Base-by-base conservation (phyloP, 2,888 invertebrate species). In the Xestia rhomboidea region DNA sequence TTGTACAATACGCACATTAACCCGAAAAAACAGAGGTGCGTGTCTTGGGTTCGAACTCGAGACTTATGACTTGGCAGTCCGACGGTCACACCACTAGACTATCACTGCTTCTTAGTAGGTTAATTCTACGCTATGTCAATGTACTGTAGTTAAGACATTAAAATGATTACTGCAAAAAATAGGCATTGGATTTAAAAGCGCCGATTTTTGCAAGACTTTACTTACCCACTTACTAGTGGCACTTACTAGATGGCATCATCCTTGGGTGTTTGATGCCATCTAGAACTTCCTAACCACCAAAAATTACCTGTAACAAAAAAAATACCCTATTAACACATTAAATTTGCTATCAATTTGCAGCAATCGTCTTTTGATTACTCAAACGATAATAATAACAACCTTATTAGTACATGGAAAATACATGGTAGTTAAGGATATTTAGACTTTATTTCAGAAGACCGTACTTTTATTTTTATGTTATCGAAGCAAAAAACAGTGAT, bases 281-380 rank as follows among this genome's bases (percentile, higher is more conserved):
- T 72, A 38, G n/a, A 5, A 73, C 30, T 66, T 72, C 60, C 15
- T 46, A 41, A 64, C 57, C n/a, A 30, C 49, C 6, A 11, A 79
- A 66, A 3, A 82, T 76, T 85, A 72, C 68, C 41, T 49, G 21
- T 67, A 49, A 69, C 21, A 54, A 54, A 21, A 72, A 71, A 79
- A 79, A 73, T 67, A 85, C 57, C 57, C 76, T 85, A 44, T n/a
- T 63, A 38, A 63, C 6, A 49, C 64, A 75, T 49, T 69, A 60
- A 24, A 38, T 63, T 64, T 38, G 54, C 30, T 67, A 71, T 49
- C 44, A 70, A 77, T 76, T 77, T 57, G 18, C 60, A 34, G 44
- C 41, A 72, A 74, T 68, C 51, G 38, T 30, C 57, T 76, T 82
- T 81, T 72, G 82, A 82, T 81, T 71, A 80, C 81, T 51, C 24